Percentiles rank a stretch among this genome's conserved stretches.
These are phyloP conservation scores for Sebastes dallii DNA, from an alignment of 2,797 vertebrate species.

Conservation along the genomic window DNA sequence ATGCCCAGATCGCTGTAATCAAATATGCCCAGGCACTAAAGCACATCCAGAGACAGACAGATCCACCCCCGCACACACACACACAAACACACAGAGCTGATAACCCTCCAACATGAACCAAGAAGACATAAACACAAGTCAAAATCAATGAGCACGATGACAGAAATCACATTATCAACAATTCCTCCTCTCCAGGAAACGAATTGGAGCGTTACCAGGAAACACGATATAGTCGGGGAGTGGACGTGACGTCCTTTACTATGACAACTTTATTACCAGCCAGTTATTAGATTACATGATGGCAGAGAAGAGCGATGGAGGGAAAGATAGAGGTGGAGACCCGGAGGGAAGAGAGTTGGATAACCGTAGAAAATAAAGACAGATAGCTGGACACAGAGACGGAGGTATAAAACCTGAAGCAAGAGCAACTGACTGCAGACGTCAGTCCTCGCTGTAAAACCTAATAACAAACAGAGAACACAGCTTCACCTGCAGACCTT, in stretches of 20 bases:
- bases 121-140: conserved; percentile 14
- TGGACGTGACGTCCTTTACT: conserved; percentile 25
- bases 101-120: background rate
- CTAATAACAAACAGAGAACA: conserved; percentile 28
- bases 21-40: background rate
- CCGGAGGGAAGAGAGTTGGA: background rate
- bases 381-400: background rate
- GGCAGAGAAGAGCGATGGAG: background rate
- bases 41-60: background rate
- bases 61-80: background rate
- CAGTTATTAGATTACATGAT: conserved; percentile 47
- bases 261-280: conserved; percentile 48
- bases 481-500: conserved; percentile 10
- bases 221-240: conserved; percentile 24
- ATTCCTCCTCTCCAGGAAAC: conserved; percentile 39
- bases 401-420: background rate
- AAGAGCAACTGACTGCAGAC: conserved; percentile 14
- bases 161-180: conserved; percentile 48
- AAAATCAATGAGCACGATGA: conserved; percentile 23
- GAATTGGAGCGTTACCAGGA: conserved; percentile 25
- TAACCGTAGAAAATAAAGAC: background rate
- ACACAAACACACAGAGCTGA: background rate
- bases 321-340: background rate
- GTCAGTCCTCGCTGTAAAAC: conserved; percentile 18
- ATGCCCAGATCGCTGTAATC: conserved; percentile 12